Evolutionary conservation across 2,797 vertebrate species (phyloP).

Genomic region (Ataeniobius toweri): DNA sequence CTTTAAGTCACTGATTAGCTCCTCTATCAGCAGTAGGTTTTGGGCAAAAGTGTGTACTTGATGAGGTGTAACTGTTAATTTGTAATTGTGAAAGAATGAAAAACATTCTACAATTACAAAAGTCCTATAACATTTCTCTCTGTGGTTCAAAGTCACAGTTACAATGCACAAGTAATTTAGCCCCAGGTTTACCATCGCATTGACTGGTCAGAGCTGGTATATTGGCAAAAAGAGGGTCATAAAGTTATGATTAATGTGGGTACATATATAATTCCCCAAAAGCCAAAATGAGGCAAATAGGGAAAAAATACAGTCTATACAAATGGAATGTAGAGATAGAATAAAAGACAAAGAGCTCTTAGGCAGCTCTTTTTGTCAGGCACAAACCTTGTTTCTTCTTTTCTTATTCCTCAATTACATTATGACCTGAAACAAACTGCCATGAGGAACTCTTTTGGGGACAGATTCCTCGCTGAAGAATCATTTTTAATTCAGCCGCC

Average conservation of each 20-base stretch:
- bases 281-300: background rate
- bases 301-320: background rate
- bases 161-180: no score
- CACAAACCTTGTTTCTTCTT: constrained; percentile 5
- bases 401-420: constrained; percentile 30
- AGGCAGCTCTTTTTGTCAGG: constrained; percentile 26
- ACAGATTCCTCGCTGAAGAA: constrained; percentile 46
- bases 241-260: background rate
- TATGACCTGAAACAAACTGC: constrained; percentile 33
- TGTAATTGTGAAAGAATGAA: no score
- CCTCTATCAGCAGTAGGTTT: no score
- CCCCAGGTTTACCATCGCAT: no score
- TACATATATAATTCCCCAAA: background rate
- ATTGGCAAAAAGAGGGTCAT: background rate
- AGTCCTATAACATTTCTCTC: no score
- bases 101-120: no score
- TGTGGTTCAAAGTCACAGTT: no score
- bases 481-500: constrained; percentile 76
- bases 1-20: no score
- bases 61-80: no score
- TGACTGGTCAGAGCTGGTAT: background rate
- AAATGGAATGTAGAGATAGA: background rate
- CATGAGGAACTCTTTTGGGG: constrained; percentile 45
- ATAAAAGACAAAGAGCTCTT: constrained; percentile 8
- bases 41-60: no score